Evolutionary conservation across 2,888 invertebrate genomes (phyloP).

Genomic region (Amorpha juglandis): DNA sequence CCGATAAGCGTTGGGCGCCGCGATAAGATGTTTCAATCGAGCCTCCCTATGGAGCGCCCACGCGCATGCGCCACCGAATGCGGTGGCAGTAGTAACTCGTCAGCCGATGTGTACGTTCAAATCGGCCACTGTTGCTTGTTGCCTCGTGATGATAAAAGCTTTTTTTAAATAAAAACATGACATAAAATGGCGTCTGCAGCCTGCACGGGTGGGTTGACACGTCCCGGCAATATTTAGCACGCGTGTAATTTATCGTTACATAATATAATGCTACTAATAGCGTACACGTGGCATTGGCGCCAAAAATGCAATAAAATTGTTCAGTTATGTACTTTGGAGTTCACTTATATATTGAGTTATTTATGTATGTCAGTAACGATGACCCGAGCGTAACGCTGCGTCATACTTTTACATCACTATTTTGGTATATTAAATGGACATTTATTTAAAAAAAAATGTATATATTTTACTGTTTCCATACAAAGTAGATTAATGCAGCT

Average conservation of each 20-base stretch:
- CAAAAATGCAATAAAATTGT: conserved; percentile 13
- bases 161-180: conserved; percentile 14
- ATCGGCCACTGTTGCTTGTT: background rate
- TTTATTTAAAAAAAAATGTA: background rate
- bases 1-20: conserved; percentile 11
- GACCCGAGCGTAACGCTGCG: background rate
- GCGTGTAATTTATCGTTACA: conserved; percentile 5
- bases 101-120: background rate
- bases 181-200: conserved; percentile 16
- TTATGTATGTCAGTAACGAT: background rate
- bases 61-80: conserved; percentile 11
- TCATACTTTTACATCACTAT: background rate
- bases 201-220: conserved; percentile 12
- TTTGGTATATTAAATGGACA: background rate
- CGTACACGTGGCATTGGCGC: conserved; percentile 16
- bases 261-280: conserved; percentile 7
- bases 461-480: background rate
- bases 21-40: conserved; percentile 6
- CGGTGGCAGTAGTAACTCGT: background rate
- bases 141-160: conserved; percentile 3
- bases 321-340: background rate
- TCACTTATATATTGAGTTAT: background rate
- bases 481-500: background rate
- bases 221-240: conserved; percentile 8
- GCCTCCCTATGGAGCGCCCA: background rate